Evolutionary conservation across 1,140 invertebrate genomes (phyloP), one percentile per base, ranked within the genome.

Genomic region (Berghia stephanieae): DNA sequence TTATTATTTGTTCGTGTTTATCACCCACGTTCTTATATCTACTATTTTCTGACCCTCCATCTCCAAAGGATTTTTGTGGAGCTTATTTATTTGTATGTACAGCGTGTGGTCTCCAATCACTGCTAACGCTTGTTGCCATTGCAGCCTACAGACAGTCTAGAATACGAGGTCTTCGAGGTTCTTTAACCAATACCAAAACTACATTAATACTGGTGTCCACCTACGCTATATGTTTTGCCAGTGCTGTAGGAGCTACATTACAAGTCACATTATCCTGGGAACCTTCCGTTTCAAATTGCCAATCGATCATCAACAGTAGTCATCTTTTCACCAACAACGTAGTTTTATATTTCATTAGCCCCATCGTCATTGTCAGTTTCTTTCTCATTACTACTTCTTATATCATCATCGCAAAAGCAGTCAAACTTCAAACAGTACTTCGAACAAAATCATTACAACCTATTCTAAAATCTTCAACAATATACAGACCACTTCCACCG

Each of bases 21-120:
- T 78, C 84, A 0, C 84, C 84, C 1, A 79, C 82, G 18, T 86
- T 84, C 69, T 74, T 86, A 13, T 82, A 81, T 57, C 60, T 84
- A 13, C 78, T 86, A 43, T 86, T 83, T 72, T 71, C 78, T 0
- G 78, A 82, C 38, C 83, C 83, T 13, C 82, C 81, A 8, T 73
- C 79, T 2, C 83, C 83, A 2, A 79, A 71, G 49, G 73, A 83
- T 42, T 86, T 86, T 60, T 86, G 84, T 70, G 82, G 83, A 10
- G 81, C 80, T 46, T 81, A 83, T 42, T 49, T 84, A 31, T 83
- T 86, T 66, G 52, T 82, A 2, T 81, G 81, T 18, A 81, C 82
- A 3, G 69, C 77, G n/a, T 84, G 83, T 77, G 83, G 81, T 13
- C 77, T 84, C 67, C 70, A 83, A 0, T 86, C 84, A 0, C 44